Evolutionary conservation across 2,113 vertebrate species (phyloP).

Genomic region (Panurus biarmicus): DNA sequence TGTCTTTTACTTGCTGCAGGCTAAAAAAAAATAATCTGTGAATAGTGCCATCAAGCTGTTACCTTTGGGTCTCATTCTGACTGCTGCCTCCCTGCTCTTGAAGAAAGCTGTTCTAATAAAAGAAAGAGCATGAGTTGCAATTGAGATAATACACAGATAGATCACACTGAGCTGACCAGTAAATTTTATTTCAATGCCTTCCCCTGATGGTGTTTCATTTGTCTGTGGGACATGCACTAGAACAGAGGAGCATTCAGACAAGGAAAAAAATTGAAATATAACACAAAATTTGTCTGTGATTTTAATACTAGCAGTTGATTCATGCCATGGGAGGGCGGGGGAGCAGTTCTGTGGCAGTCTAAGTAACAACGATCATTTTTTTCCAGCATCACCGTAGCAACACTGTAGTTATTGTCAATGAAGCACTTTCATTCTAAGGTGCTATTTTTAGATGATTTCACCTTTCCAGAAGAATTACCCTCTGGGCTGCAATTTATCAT

Average conservation of each 20-base stretch:
- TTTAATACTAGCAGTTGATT: constrained; percentile 44
- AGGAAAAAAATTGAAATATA: not conserved
- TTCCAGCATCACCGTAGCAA: constrained; percentile 57
- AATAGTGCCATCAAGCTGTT: not conserved
- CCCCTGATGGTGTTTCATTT: not conserved
- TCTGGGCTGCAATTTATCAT: constrained; percentile 48
- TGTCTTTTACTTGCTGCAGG: not conserved
- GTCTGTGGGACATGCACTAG: not conserved
- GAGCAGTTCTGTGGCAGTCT: constrained; percentile 22
- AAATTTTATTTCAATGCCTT: constrained; percentile 2
- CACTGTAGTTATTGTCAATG: constrained; percentile 60
- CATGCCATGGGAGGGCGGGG: not conserved
- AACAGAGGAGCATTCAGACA: constrained; percentile 11
- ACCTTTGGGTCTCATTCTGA: not conserved
- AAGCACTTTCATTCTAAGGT: constrained; percentile 35
- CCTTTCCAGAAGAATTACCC: constrained; percentile 52
- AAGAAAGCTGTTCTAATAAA: not conserved
- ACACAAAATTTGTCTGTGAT: constrained; percentile 33
- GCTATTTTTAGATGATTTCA: constrained; percentile 59
- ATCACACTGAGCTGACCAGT: not conserved
- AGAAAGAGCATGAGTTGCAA: not conserved
- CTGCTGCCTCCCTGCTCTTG: not conserved
- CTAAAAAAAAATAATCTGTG: not conserved
- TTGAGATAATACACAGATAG: not conserved
- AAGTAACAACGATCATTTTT: constrained; percentile 50